Evolutionary conservation across 2,797 vertebrate species (phyloP), one percentile per base, ranked within the genome.

Genomic region (Picus viridis): DNA sequence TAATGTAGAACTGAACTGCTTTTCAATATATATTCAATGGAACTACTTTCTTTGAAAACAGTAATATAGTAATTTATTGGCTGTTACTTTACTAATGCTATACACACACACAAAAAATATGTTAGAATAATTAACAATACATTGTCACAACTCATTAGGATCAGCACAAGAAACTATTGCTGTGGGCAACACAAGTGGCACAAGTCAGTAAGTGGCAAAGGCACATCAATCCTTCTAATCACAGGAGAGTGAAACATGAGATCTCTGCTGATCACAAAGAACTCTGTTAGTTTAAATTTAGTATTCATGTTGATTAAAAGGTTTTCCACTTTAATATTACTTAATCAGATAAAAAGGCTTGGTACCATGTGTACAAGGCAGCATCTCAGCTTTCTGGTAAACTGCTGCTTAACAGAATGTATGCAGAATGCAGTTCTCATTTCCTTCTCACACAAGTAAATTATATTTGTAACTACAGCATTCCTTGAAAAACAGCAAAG

Each of bases 51-150:
- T 64, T 74, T 90, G 53, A 82, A 86, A 89, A 86, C 6, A 36
- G 41, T 49, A 80, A 47, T 39, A 34, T 15, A 65, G 36, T 0
- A 3, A 54, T 13, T 30, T 30, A 41, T 91, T 72, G 53, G 14
- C 74, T 90, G 32, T 20, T 65, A 86, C 53, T 86, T 86, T 76
- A n/a, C 77, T 89, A 86, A 78, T 79, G 61, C 22, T 73, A 54
- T 3, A 20, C 79, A 63, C 62, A 39, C 36, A 39, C 10, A 39
- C 10, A 39, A 39, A 39, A 39, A 39, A 39, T 11, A 94, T 95
- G 95, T 95, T 90, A 93, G 84, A 96, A 93, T 96, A 98, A 98
- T 97, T 97, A 96, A 94, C 97, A 95, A 93, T 90, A 61, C 68
- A 71, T 97, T 15, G 97, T 97, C 74, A 26, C 17, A 61, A 85